Percentiles rank a stretch among this genome's conserved stretches.
phyloP scores from a whole-genome alignment of 2,888 invertebrate genomes.

The Drosophila histrio region DNA sequence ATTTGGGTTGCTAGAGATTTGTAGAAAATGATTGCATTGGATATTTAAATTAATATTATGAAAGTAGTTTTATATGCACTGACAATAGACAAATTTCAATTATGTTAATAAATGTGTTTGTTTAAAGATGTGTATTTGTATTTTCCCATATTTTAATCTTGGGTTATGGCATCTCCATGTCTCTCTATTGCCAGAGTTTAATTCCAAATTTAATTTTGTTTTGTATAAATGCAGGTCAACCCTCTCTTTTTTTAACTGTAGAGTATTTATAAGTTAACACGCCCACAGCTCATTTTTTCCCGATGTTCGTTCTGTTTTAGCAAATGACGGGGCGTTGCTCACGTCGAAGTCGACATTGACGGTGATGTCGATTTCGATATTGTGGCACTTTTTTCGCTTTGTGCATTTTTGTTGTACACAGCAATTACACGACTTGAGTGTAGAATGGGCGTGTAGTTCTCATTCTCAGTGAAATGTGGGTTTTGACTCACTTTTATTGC shows the following conservation, averaged over 20 bases:
- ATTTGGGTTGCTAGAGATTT: no score
- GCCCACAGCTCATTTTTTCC: not conserved
- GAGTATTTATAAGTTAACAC: conserved; percentile 17
- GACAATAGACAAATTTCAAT: no score
- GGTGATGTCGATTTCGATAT: conserved; percentile 2
- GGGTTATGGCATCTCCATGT: not conserved
- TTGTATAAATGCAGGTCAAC: not conserved
- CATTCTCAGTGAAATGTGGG: conserved; percentile 21
- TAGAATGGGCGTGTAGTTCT: conserved; percentile 16
- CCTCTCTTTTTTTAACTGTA: not conserved
- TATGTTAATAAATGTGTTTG: not conserved
- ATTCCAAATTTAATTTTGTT: not conserved
- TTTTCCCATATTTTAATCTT: no score
- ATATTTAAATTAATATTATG: no score
- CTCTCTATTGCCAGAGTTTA: not conserved
- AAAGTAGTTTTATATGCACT: no score
- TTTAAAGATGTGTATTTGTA: no score
- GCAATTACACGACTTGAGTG: conserved; percentile 47
- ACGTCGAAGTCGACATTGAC: not conserved
- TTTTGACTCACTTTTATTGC: conserved; percentile 49
- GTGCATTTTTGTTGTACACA: conserved; percentile 25
- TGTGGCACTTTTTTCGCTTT: conserved; percentile 10
- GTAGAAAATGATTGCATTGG: no score
- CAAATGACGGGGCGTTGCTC: conserved; percentile 33
- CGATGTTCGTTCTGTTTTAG: conserved; percentile 1